Evolutionary conservation across 2,888 invertebrate species (phyloP), one percentile per base, ranked within the genome.

Genomic region (Nemapogon koenigi): DNA sequence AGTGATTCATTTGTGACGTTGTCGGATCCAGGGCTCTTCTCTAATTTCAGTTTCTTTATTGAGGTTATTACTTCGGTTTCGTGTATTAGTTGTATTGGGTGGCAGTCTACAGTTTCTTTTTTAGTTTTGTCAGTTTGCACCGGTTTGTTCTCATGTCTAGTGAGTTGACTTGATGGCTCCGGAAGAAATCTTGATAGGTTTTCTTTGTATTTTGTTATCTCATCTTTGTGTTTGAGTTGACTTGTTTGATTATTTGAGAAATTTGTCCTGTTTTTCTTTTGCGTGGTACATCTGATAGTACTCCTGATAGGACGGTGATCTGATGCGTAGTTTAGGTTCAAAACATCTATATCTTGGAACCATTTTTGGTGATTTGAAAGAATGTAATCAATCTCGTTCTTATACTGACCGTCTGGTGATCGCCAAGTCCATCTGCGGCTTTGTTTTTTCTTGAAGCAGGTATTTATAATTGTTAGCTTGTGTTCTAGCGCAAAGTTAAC

Each of bases 391-490:
- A 39, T 33, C 27, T 39, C 39, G n/a, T 27, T 27, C 13, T 27
- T 27, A n/a, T 27, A n/a, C 13, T 27, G 28, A 4, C 28, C 28
- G 4, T 4, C 13, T 27, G 28, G n/a, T 13, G 28, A 39, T 26
- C 32, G 25, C 19, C 28, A 39, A 15, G 29, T 35, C 40, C 40
- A 30, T 45, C 27, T 41, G 2, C 15, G 16, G 15, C 41, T 43
- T 16, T 37, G n/a, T n/a, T n/a, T 42, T 39, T 41, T 43, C 3
- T 40, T 40, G 19, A 40, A 40, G 15, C 40, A 40, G 7, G 40
- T 40, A 30, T 40, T 40, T 35, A 40, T 40, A 1, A 40, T 35
- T 16, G 40, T 40, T 35, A 35, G 16, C 13, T 40, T 35, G 16
- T 40, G 35, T 40, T 40, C 40, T 8, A 40, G 30, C n/a, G 40